Evolutionary conservation across 2,797 vertebrate species (phyloP).

Genomic region (Myioborus miniatus): DNA sequence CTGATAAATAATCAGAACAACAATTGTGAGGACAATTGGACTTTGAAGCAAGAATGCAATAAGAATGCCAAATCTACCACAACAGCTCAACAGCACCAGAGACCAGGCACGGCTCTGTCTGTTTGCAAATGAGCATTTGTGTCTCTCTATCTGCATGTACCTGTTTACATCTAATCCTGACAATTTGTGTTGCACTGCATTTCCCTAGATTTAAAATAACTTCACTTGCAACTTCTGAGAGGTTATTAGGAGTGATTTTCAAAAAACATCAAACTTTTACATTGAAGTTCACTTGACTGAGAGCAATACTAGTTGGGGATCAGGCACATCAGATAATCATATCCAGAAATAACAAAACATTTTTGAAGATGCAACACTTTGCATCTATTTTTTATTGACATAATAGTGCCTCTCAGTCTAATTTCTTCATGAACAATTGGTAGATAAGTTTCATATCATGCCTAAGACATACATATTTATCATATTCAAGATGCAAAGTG

Average conservation of each 20-base stretch:
- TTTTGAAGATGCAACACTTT: background rate
- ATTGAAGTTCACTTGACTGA: background rate
- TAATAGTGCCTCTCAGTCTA: background rate
- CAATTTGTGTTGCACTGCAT: background rate
- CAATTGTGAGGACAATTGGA: conserved; percentile 38
- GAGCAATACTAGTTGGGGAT: background rate
- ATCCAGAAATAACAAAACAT: background rate
- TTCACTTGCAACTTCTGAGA: background rate
- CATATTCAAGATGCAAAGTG: background rate
- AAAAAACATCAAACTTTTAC: background rate
- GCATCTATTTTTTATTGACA: background rate
- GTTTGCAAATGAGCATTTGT: background rate
- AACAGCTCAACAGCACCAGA: background rate
- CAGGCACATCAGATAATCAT: background rate
- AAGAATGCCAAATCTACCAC: background rate
- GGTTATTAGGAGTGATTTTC: conserved; percentile 6
- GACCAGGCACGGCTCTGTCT: accelerated
- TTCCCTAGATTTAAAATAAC: background rate
- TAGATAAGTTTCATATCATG: background rate
- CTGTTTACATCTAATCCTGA: background rate
- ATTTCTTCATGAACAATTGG: background rate
- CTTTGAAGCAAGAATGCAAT: background rate
- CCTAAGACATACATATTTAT: background rate
- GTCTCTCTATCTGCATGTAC: background rate
- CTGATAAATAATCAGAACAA: conserved; percentile 8